phyloP scores from a whole-genome alignment of 2,888 invertebrate genomes.

The Heliconius cydno region DNA sequence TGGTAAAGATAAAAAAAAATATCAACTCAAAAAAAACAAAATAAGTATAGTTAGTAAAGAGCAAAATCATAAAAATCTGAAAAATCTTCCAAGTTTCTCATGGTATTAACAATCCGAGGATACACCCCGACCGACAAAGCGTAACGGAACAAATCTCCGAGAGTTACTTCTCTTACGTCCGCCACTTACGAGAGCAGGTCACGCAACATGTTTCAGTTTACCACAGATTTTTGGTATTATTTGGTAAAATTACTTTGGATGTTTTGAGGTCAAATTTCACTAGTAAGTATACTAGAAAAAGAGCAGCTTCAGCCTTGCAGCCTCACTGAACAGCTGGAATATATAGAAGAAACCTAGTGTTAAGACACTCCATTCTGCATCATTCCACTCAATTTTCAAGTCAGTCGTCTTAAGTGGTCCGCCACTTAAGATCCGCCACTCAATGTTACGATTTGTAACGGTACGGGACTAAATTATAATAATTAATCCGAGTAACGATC shows the following conservation, averaged over 20 bases:
- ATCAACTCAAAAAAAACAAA: background rate
- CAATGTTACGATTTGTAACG: too few relatives aligned
- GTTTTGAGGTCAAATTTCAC: background rate
- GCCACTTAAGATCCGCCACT: too few relatives aligned
- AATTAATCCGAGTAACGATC: too few relatives aligned
- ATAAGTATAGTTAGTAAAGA: background rate
- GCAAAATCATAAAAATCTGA: background rate
- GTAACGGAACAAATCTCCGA: conserved; percentile 15
- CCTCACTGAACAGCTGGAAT: background rate
- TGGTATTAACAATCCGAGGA: background rate
- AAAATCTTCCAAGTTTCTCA: background rate
- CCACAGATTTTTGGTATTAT: background rate
- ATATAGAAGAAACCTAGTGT: too few relatives aligned
- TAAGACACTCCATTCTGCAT: too few relatives aligned
- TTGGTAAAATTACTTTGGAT: background rate
- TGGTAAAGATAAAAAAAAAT: too few relatives aligned
- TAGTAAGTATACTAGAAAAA: background rate
- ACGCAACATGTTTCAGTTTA: background rate
- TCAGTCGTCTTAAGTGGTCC: too few relatives aligned
- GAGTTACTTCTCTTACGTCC: background rate
- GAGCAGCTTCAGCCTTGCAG: too few relatives aligned
- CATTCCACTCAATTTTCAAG: too few relatives aligned
- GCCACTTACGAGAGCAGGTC: conserved; percentile 8
- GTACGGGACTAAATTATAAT: too few relatives aligned
- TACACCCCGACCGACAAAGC: background rate